Conservation (phyloP, 2,888 invertebrate genomes). For the Cybosia mesomella region DNA sequence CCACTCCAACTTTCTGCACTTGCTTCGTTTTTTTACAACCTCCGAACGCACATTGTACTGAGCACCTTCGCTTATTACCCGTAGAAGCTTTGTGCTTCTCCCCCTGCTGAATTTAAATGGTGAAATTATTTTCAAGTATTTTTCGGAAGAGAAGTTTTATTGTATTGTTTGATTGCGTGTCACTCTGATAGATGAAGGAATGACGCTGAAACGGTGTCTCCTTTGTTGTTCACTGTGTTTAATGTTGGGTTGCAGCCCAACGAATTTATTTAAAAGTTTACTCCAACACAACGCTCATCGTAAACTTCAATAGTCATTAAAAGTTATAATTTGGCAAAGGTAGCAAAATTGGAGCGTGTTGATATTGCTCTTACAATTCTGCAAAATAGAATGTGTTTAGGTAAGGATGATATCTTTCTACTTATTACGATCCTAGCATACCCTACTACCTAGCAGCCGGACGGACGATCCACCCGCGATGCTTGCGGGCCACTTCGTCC, state of each 20-base stretch:
- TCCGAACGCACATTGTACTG: constrained; percentile 71
- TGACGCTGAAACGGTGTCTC: constrained; percentile 75
- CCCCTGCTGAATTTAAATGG: constrained; percentile 86
- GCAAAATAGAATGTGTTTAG: constrained; percentile 1
- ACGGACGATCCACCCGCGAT: too few species aligned
- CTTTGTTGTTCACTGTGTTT: constrained; percentile 74
- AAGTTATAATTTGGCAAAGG: constrained; percentile 60
- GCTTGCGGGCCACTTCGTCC: too few species aligned
- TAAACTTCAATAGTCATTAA: constrained; percentile 75
- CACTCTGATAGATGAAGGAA: constrained; percentile 85
- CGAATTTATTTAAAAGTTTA: constrained; percentile 84
- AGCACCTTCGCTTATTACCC: constrained; percentile 79
- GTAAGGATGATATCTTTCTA: neutral
- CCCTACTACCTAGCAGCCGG: too few species aligned
- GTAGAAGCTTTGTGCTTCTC: constrained; percentile 76
- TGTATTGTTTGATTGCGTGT: constrained; percentile 87
- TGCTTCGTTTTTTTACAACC: constrained; percentile 70
- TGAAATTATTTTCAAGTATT: constrained; percentile 86
- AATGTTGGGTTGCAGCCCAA: constrained; percentile 74
- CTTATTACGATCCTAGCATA: neutral
- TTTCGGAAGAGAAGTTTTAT: constrained; percentile 85
- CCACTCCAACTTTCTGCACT: constrained; percentile 66
- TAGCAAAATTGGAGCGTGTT: constrained; percentile 35
- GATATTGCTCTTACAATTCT: constrained; percentile 28
- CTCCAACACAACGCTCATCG: constrained; percentile 51